Evolutionary conservation across 1,140 invertebrate genomes (phyloP).

Genomic region (Paralvinella palmiformis): DNA sequence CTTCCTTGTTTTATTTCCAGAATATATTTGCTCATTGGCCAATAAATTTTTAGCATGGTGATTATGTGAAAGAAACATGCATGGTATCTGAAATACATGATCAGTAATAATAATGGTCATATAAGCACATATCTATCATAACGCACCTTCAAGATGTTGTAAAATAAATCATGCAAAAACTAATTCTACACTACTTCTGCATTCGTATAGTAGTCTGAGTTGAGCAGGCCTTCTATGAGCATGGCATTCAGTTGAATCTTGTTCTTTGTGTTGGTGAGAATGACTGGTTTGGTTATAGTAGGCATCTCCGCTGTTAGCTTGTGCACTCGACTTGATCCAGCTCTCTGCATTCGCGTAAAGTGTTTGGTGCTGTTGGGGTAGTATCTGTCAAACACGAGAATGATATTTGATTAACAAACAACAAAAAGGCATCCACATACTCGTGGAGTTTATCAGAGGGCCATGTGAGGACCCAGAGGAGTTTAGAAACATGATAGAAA

Average conservation of each 20-base stretch:
- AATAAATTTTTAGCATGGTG: too few species aligned
- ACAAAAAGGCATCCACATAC: background rate
- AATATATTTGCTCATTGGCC: too few species aligned
- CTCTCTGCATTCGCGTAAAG: background rate
- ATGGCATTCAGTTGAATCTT: constrained; percentile 10
- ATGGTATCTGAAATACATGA: too few species aligned
- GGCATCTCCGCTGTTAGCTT: too few species aligned
- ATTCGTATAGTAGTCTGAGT: background rate
- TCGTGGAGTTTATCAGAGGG: background rate
- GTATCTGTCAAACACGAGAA: constrained; percentile 9
- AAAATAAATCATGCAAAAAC: too few species aligned
- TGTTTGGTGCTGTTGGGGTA: background rate
- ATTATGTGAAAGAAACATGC: too few species aligned
- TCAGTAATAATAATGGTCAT: too few species aligned
- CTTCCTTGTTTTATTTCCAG: too few species aligned
- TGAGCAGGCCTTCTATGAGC: too few species aligned
- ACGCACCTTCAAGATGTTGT: too few species aligned
- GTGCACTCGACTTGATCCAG: background rate
- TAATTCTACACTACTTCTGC: too few species aligned
- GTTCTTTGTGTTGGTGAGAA: constrained; percentile 7
- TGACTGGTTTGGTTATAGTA: background rate
- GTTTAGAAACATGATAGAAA: background rate
- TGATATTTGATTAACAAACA: background rate
- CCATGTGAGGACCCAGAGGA: background rate
- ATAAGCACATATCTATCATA: too few species aligned